A percentile compares a stretch with the other conserved stretches of the same genome.
Evolutionary conservation across 1,140 invertebrate genomes (phyloP).

Genomic region (Trichomalopsis sarcophagae): DNA sequence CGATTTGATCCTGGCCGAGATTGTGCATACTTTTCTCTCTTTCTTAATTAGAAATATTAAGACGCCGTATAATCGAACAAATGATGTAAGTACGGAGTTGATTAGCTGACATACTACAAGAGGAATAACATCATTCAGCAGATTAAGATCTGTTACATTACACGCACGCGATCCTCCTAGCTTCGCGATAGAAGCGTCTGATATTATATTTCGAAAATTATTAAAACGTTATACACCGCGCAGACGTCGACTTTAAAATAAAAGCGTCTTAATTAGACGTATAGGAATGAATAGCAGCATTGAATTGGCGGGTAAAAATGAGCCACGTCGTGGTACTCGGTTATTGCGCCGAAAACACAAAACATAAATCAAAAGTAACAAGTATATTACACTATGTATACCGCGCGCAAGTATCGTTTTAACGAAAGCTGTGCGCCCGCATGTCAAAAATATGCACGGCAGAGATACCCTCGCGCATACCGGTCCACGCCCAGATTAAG

Average conservation of each 20-base stretch:
- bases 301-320: not conserved
- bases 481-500: not conserved
- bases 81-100: not conserved
- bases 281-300: not conserved
- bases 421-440: not conserved
- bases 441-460: not conserved
- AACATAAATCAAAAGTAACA: conserved; percentile 29
- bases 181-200: not conserved
- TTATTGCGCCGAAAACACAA: not conserved
- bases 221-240: not conserved
- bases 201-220: not conserved
- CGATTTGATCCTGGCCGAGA: conserved; percentile 22
- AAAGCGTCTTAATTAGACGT: conserved; percentile 6
- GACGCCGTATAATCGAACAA: conserved; percentile 1
- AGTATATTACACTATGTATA: not conserved
- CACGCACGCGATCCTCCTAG: not conserved
- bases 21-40: conserved; percentile 10
- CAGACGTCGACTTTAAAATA: not conserved
- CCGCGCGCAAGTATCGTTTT: conserved; percentile 1
- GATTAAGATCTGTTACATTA: not conserved
- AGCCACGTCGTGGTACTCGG: not conserved
- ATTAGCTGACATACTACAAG: not conserved
- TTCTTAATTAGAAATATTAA: conserved; percentile 36
- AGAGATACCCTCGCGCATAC: not conserved
- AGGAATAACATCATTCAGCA: not conserved